Evolutionary conservation across 2,113 vertebrate genomes (phyloP), one percentile per base, ranked within the genome.

Genomic region (Platysteira castanea): DNA sequence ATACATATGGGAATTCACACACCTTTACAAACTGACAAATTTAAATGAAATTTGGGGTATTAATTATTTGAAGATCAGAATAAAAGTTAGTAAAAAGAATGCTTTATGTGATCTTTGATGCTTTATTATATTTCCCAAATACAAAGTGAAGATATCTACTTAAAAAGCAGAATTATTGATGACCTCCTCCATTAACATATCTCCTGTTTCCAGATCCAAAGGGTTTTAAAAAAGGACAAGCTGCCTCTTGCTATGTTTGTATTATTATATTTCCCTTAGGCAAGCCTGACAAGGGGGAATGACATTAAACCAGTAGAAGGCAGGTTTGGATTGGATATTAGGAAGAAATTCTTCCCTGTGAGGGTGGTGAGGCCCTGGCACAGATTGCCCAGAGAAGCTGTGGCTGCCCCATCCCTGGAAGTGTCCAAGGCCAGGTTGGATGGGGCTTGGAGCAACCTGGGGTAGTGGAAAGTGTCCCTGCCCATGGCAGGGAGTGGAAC

Each of bases 41-140:
- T 73, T 37, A 75, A 94, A 35, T 61, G 6, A 65, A 35, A 88
- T 39, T 63, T 65, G 10, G 11, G 6, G 11, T 77, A 13, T 35
- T 42, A 75, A 63, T n/a, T 59, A 50, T 42, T 30, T 42, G 11
- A 77, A 70, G 14, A 23, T 54, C 11, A 35, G 42, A 65, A 30
- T 22, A 0, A 0, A 33, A 17, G 24, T 35, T 1, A 0, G 7
- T 18, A 24, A 8, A 27, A 77, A n/a, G 2, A 68, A 47, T 6
- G 15, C 35, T 68, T 93, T 39, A 19, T 4, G 3, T 57, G 21
- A 31, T 27, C 18, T 71, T 60, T 70, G 23, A 53, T 68, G 52
- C 10, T 42, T 84, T 49, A 10, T 57, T n/a, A 3, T 19, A 42
- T 49, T 63, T 84, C 14, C 5, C 19, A 42, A 65, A 26, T 78